Evolutionary conservation across 2,888 invertebrate species (phyloP).

Genomic region (Dynastes tityus): DNA sequence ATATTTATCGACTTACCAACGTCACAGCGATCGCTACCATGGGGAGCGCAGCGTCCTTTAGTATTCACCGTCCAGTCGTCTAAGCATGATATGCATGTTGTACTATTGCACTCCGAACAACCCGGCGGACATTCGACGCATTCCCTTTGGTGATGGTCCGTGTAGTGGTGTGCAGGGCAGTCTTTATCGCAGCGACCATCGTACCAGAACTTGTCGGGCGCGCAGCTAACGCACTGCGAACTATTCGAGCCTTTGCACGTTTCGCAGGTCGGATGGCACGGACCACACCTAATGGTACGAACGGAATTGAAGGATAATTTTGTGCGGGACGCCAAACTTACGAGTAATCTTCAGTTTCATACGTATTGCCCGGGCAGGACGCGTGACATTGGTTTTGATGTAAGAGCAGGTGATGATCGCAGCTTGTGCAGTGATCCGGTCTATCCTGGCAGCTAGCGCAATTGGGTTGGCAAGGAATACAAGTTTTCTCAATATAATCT

Average conservation of each 20-base stretch:
- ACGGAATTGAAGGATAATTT: neutral
- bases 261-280: slow-evolving; percentile 86
- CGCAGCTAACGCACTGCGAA: slow-evolving; percentile 87
- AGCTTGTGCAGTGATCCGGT: slow-evolving; percentile 88
- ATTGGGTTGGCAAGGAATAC: slow-evolving; percentile 89
- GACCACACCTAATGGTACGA: slow-evolving; percentile 76
- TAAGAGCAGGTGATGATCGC: slow-evolving; percentile 90
- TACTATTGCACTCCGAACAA: slow-evolving; percentile 83
- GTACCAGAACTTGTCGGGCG: slow-evolving; percentile 79
- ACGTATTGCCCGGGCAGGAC: slow-evolving; percentile 86
- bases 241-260: slow-evolving; percentile 86
- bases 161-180: slow-evolving; percentile 84
- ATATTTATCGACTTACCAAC: slow-evolving; percentile 72
- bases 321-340: slow-evolving; percentile 64
- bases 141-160: slow-evolving; percentile 85
- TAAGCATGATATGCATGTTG: slow-evolving; percentile 83
- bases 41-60: slow-evolving; percentile 82
- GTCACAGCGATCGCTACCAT: slow-evolving; percentile 80
- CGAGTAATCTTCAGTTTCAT: slow-evolving; percentile 90
- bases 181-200: slow-evolving; percentile 81
- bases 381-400: slow-evolving; percentile 88
- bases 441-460: slow-evolving; percentile 89
- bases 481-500: slow-evolving; percentile 76
- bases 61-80: slow-evolving; percentile 84
- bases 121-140: slow-evolving; percentile 86